A percentile compares a stretch with the other conserved stretches of the same genome.
phyloP scores from a whole-genome alignment of 64 coral and sea anemone genomes.

The Pocillopora verrucosa region DNA sequence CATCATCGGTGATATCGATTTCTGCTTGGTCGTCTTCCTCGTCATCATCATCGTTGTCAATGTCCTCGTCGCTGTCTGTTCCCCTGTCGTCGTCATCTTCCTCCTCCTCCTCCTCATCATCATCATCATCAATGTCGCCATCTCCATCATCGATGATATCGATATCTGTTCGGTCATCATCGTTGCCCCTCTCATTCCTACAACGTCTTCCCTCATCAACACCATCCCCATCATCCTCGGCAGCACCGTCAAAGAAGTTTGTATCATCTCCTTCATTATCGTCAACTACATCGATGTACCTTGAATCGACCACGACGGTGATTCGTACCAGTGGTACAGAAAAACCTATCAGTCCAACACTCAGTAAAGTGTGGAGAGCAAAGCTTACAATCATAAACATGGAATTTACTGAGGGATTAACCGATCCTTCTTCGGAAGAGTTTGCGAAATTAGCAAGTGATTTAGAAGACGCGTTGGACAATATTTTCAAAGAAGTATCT shows the following conservation, averaged over 20 bases:
- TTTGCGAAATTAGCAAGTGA: neutral
- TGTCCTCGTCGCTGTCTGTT: too few species aligned
- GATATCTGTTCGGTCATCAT: neutral
- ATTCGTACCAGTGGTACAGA: neutral
- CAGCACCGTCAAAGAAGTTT: neutral
- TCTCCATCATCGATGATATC: neutral
- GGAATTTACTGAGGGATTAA: constrained; percentile 4
- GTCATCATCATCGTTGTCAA: too few species aligned
- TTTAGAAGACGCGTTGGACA: neutral
- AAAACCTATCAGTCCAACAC: neutral
- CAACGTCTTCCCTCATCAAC: neutral
- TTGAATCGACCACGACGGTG: neutral
- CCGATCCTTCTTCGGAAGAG: neutral
- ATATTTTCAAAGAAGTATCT: neutral
- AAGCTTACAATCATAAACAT: constrained; percentile 4
- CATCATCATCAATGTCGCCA: neutral
- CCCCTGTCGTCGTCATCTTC: too few species aligned
- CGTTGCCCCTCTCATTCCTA: neutral
- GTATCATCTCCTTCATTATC: neutral
- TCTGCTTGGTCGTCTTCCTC: too few species aligned
- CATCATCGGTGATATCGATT: too few species aligned
- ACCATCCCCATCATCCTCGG: neutral
- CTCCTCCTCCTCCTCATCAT: too few species aligned
- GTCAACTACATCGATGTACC: neutral
- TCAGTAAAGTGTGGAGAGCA: neutral